Percentiles rank a stretch among this genome's conserved stretches.
phyloP scores from a whole-genome alignment of 2,797 vertebrate species.

The Corythornis leucogaster region DNA sequence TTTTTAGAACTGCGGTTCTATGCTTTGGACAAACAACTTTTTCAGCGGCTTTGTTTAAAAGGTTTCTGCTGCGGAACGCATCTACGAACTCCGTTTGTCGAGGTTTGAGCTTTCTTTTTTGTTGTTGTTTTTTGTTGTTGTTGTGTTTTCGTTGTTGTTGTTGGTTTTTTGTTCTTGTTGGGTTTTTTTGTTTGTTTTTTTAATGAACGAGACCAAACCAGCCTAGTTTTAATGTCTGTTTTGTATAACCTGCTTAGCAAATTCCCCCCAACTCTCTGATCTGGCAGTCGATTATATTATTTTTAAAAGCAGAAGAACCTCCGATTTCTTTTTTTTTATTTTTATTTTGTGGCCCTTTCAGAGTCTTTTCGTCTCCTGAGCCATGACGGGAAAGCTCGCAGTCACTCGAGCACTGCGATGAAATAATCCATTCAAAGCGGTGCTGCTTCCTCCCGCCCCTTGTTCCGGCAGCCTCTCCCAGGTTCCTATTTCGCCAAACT shows the following conservation, averaged over 20 bases:
- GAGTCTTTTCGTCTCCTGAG: neutral
- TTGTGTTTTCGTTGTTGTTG: no score
- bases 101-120: neutral
- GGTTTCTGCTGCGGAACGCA: neutral
- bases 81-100: neutral
- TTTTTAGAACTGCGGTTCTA: neutral
- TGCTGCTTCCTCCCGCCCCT: neutral
- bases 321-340: no score
- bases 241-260: neutral
- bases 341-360: neutral
- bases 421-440: conserved; percentile 7
- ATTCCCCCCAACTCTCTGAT: neutral
- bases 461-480: neutral
- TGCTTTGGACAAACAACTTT: neutral
- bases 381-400: neutral
- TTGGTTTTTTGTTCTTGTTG: no score
- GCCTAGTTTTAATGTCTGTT: neutral
- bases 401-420: neutral
- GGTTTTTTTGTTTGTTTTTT: no score
- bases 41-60: conserved; percentile 35
- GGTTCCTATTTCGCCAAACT: neutral
- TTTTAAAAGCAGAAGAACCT: neutral
- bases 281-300: neutral
- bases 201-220: neutral
- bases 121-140: no score